Base-by-base conservation (phyloP, 2,888 invertebrate species). In the Achlya flavicornis region DNA sequence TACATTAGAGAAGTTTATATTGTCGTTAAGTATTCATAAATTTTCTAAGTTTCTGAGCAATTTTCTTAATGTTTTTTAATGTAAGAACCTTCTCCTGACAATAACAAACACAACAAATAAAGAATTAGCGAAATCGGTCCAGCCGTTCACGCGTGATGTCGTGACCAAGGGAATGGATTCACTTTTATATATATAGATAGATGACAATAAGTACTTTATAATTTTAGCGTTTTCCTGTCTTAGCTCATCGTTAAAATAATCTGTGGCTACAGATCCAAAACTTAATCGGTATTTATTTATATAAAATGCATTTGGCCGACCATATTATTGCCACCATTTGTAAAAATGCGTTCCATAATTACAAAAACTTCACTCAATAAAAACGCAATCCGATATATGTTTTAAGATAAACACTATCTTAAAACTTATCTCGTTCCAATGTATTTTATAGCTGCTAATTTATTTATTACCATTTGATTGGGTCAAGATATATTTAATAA, bases 291-390 rank as follows among this genome's bases (percentile, higher is more conserved):
- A 41, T 46, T 46, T 41, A 41, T 46, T 46, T 46, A 46, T 46
- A 46, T n/a, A 46, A 10, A 46, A 46, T 46, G 46, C 46, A n/a
- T 46, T n/a, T n/a, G n/a, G 46, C 46, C n/a, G 46, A 46, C 46
- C 43, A 6, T 46, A 46, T 46, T n/a, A 46, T 46, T n/a, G n/a
- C 46, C 5, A n/a, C n/a, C 46, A n/a, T 46, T 46, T 46, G n/a
- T n/a, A 46, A 46, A 46, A 10, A 41, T 38, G 14, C 43, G 14
- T 14, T 43, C 1, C 46, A 46, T 46, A n/a, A 1, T 46, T 46
- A n/a, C 46, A 46, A 46, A n/a, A 46, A 46, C 6, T 14, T 14
- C 0, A n/a, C 46, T 46, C 46, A n/a, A 46, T 46, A 46, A n/a
- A 3, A n/a, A 0, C 46, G 46, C 46, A 46, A 46, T 46, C n/a